Base-by-base conservation (phyloP, 2,113 vertebrate species). In the Coturnix japonica region DNA sequence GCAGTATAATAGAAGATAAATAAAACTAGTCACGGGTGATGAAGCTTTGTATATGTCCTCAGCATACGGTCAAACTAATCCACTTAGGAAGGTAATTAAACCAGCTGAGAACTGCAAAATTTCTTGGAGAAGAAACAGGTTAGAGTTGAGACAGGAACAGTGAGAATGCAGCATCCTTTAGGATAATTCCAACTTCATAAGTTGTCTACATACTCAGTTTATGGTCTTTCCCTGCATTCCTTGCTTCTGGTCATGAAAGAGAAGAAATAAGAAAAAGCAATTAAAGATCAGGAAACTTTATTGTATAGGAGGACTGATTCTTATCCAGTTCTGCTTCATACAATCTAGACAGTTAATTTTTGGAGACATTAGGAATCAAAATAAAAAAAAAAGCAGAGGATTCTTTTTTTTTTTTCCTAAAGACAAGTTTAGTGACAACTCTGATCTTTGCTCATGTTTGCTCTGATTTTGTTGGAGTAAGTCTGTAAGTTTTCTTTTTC, bases 31-130 rank as follows among this genome's bases (percentile, higher is more conserved):
- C 30, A n/a, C n/a, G 54, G 30, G 30, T n/a, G 18, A 57, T 57
- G n/a, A 57, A 57, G 54, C 31, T 57, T 57, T 57, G 54, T 57
- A 20, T 85, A 30, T 93, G 49, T 78, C 47, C 63, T 91, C 76
- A 89, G 75, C 59, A 30, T 76, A 89, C 65, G 73, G 78, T 59
- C 67, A 91, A 87, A 87, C 37, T 89, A 70, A 54, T 92, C 90
- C 35, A 46, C 74, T 76, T 89, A 74, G 57, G 21, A 31, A 37
- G 59, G 82, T 95, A 93, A 94, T 81, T 94, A 91, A 90, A 82
- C 81, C 26, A 47, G 19, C 19, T 46, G 51, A 47, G 82, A 89
- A 92, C 72, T 16, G 87, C 23, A 88, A 65, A 74, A 76, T 65
- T 79, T 95, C 67, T 66, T 61, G 33, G 39, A 69, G 37, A 81